Evolutionary conservation across 2,113 vertebrate genomes (phyloP), one percentile per base, ranked within the genome.

Genomic region (Pseudolaguvia tuberculata): DNA sequence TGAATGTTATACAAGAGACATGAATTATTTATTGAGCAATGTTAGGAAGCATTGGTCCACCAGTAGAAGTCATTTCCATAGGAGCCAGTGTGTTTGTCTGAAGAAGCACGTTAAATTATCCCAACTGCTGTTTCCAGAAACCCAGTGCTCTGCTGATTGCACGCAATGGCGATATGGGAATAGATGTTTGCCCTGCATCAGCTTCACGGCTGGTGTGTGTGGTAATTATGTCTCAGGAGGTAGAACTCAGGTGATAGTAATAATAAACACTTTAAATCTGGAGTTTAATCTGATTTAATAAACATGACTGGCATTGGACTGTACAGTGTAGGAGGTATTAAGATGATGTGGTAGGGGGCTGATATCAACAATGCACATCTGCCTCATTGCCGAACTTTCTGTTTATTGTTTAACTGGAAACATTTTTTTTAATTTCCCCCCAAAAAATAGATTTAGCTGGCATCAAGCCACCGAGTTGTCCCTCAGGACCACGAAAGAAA

Each of bases 171-270:
- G 29, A 48, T 31, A 66, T 75, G 25, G 76, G 45, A 78, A 66
- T 78, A 72, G 59, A 21, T 66, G 59, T 68, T 78, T 78, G 52
- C 61, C 21, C 59, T 68, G 55, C 17, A 15, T 66, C 50, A 67
- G 61, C 55, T 66, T 25, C 20, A 42, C 52, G n/a, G 42, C 75
- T 73, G 63, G 14, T 76, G 77, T 76, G 82, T 73, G 75, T 76
- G 78, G 78, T 83, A 83, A 88, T 85, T 85, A 83, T 87, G 87
- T 87, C 77, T 86, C 78, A 1, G 29, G 77, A 75, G 81, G 80
- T 72, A 80, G 56, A 72, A 52, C 68, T 48, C 29, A 3, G 6
- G 59, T 53, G 72, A 78, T 20, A 50, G 58, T 65, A 78, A 59
- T 35, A 68, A 73, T 59, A 73, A 69, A 56, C 47, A 27, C 42